Conservation (phyloP, 2,113 vertebrate species). For the human region GRCh38 chr12:17789001-17789500, state of each 20-base stretch:
- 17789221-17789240: neutral
- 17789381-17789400: neutral
- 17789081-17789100: neutral
- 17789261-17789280: neutral
- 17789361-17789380: neutral
- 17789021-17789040: too few relatives aligned
- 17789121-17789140: neutral
- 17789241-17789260: neutral
- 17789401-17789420: neutral
- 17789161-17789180: neutral
- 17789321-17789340: neutral
- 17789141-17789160: neutral
- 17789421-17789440: neutral
- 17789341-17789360: neutral
- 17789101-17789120: neutral
- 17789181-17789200: neutral
- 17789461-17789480: neutral
- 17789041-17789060: too few relatives aligned
- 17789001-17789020: too few relatives aligned
- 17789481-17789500: neutral
- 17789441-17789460: neutral
- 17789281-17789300: neutral
- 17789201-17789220: neutral
- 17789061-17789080: neutral
- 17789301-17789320: neutral